These are phyloP conservation scores for Scaptomyza caliginosa DNA, from an alignment of 2,888 invertebrate species.

Conservation along the genomic window DNA sequence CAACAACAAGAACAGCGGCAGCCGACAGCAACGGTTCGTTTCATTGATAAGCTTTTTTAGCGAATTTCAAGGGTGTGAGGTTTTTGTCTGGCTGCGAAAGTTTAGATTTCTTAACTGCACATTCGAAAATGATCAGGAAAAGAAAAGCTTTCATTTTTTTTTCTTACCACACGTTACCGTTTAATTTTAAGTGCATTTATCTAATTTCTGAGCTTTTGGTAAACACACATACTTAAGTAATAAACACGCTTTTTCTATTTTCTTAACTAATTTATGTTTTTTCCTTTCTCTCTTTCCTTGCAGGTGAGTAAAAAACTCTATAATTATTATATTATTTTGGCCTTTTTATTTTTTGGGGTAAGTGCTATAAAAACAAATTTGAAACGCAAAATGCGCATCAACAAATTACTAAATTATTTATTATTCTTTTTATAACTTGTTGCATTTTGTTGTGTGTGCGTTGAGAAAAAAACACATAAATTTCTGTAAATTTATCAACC, in stretches of 20 bases:
- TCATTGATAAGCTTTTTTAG: constrained; percentile 61
- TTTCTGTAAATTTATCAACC: constrained; percentile 39
- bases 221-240: too few relatives aligned
- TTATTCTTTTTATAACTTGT: constrained; percentile 51
- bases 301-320: constrained; percentile 52
- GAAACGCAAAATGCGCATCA: constrained; percentile 63
- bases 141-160: too few relatives aligned
- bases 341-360: constrained; percentile 28
- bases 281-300: constrained; percentile 30
- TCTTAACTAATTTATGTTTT: background rate
- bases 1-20: background rate
- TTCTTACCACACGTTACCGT: too few relatives aligned
- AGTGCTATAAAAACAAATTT: constrained; percentile 27
- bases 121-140: too few relatives aligned
- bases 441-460: constrained; percentile 46
- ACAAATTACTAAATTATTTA: constrained; percentile 6
- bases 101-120: constrained; percentile 27
- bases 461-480: constrained; percentile 52
- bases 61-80: constrained; percentile 9
- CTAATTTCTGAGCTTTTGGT: too few relatives aligned
- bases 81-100: constrained; percentile 21
- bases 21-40: constrained; percentile 49
- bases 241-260: too few relatives aligned
- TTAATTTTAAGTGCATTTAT: too few relatives aligned
- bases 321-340: background rate